Base-by-base conservation (phyloP, 2,888 invertebrate genomes). In the Gnatocerus cornutus region DNA sequence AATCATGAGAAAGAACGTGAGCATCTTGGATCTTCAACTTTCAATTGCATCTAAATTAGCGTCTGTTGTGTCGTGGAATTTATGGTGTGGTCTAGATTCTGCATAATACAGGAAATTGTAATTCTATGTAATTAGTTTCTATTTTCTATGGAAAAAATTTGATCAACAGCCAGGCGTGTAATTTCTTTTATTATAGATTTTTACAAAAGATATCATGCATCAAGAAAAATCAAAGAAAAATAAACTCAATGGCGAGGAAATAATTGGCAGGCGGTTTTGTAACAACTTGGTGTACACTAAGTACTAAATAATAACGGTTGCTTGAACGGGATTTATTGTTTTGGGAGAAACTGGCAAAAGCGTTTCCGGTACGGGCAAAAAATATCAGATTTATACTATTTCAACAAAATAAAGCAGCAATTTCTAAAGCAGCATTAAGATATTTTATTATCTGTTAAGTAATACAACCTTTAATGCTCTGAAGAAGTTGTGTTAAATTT, bases 1-100 rank as follows among this genome's bases (percentile, higher is more conserved):
- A 50, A 39, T 37, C 8, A 52, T 52, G 52, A 63, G 62, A 63
- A 63, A 41, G 50, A 37, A 63, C 52, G 62, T 52, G 39, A 27
- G 41, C 52, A 52, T 63, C 41, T 33, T 63, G 52, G 29, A 30
- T 21, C 52, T 27, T 55, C 21, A 45, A 52, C 52, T 53, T 63
- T 63, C 63, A 52, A 39, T 52, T 41, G 30, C 41, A 27, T 13
- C 14, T 27, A 21, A 64, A 64, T n/a, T 43, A 16, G 46, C 46
- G 45, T 59, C 41, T 41, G 41, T 10, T 41, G 12, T n/a, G 41
- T 41, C 41, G 3, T 6, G 37, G 37, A 37, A 37, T 37, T 39
- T 39, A 37, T 55, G 39, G 55, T 10, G 30, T 10, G 21, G 10
- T 14, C 33, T 52, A 33, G 7, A 52, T 55, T 41, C 27, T 8